Conservation (phyloP, 1,140 invertebrate species). For the Pseudachorutes palmiensis region DNA sequence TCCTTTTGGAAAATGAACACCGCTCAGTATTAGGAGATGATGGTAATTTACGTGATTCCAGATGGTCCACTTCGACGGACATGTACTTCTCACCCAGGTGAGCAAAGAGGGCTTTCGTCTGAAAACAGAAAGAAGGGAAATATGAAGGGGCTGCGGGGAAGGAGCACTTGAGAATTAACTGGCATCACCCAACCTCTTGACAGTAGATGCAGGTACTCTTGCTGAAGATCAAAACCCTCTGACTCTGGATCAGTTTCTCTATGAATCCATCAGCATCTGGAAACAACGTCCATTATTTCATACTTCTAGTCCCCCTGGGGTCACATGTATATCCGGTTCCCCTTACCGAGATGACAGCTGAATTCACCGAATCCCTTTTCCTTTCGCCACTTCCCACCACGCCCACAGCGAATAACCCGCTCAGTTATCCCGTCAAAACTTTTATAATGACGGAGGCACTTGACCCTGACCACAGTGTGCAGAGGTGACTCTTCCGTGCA, state of each 20-base stretch:
- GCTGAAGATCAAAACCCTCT: constrained; percentile 9
- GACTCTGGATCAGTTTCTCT: background rate
- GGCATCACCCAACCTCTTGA: background rate
- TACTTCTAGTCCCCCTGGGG: background rate
- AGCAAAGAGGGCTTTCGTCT: constrained; percentile 4
- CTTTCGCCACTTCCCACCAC: background rate
- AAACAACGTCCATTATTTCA: background rate
- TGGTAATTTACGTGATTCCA: background rate
- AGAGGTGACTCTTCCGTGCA: background rate
- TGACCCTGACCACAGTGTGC: background rate
- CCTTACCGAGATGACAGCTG: background rate
- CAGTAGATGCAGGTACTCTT: constrained; percentile 11
- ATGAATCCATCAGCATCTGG: constrained; percentile 11
- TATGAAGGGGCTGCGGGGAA: background rate
- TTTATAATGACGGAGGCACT: background rate
- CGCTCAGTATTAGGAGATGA: background rate
- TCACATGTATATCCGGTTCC: background rate
- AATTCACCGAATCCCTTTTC: background rate
- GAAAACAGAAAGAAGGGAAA: background rate
- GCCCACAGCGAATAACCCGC: background rate
- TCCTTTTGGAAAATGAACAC: background rate
- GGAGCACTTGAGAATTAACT: background rate
- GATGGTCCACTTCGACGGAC: constrained; percentile 10
- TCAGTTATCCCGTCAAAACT: background rate
- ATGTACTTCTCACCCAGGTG: constrained; percentile 8